Evolutionary conservation across 1,140 invertebrate genomes (phyloP), one percentile per base, ranked within the genome.

Genomic region (Aporrectodea caliginosa): DNA sequence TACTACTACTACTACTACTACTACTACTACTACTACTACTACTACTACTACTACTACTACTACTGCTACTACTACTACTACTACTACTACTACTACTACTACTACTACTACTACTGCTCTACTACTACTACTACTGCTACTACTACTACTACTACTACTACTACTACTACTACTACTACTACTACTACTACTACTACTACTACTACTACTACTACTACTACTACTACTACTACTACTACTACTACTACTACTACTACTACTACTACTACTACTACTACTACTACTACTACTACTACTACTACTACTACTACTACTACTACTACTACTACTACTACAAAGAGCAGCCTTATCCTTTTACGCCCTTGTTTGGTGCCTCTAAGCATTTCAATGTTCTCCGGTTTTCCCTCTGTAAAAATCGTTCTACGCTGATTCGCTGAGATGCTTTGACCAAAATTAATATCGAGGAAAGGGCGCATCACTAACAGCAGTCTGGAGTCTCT

Each of bases 1-100:
- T 58, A 58, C 43, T 58, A 58, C 43, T 58, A 58, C 43, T 58
- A 58, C 43, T 58, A 58, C 43, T 58, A 58, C 43, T 58, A 58
- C 43, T 58, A 58, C 43, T 58, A 58, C 43, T 58, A 58, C 43
- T 58, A 58, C 43, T 58, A 58, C 22, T 58, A 58, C 22, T 58
- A 58, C 22, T 58, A 58, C 22, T 58, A 58, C 22, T 58, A 58
- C 22, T 58, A 58, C 22, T 58, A 58, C 22, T 58, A 58, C 22
- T 58, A 58, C 22, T 58, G 22, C 22, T 58, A 58, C 43, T 58
- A 58, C 43, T 58, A 58, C 43, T 58, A 58, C 43, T 58, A 58
- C 43, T 58, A 58, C 43, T 58, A 58, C 43, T 58, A 58, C 43
- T 58, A 58, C 43, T 58, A 58, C 22, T 58, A 58, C 43, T 58